Evolutionary conservation across 2,888 invertebrate genomes (phyloP).

Genomic region (Meiosimyza platycephala): DNA sequence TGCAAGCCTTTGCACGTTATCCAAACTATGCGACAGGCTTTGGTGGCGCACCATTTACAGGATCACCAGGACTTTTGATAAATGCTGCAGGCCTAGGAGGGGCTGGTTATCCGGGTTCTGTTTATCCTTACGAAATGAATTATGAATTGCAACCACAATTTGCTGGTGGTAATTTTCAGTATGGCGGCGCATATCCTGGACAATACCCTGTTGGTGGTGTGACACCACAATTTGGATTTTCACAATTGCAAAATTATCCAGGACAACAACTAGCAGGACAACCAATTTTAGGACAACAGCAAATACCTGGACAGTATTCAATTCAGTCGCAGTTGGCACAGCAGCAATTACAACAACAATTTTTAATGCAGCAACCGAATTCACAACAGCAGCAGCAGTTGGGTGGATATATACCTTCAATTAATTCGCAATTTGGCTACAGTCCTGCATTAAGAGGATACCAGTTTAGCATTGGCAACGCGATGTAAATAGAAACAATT

Average conservation of each 20-base stretch:
- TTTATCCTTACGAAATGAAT: background rate
- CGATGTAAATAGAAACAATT: too few relatives aligned
- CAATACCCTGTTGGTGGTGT: background rate
- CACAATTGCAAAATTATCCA: conserved; percentile 1
- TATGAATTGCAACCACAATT: background rate
- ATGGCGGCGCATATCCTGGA: background rate
- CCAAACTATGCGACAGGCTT: conserved; percentile 31
- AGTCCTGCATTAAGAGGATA: conserved; percentile 14
- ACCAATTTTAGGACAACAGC: conserved; percentile 13
- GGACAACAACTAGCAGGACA: conserved; percentile 14
- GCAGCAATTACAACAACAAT: conserved; percentile 19
- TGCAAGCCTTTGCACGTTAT: conserved; percentile 6
- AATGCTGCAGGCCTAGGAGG: conserved; percentile 11
- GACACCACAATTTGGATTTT: background rate
- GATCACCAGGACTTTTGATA: conserved; percentile 27
- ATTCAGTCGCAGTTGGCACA: conserved; percentile 16
- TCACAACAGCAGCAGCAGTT: conserved; percentile 24
- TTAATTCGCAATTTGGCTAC: conserved; percentile 21
- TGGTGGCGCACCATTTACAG: background rate
- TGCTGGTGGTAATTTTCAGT: background rate
- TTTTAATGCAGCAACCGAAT: conserved; percentile 27
- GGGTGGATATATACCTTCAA: conserved; percentile 37
- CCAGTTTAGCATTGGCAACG: background rate
- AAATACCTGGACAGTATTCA: conserved; percentile 27
- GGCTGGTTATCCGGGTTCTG: conserved; percentile 1